phyloP scores from a whole-genome alignment of 2,797 vertebrate genomes.

The Strix occidentalis region DNA sequence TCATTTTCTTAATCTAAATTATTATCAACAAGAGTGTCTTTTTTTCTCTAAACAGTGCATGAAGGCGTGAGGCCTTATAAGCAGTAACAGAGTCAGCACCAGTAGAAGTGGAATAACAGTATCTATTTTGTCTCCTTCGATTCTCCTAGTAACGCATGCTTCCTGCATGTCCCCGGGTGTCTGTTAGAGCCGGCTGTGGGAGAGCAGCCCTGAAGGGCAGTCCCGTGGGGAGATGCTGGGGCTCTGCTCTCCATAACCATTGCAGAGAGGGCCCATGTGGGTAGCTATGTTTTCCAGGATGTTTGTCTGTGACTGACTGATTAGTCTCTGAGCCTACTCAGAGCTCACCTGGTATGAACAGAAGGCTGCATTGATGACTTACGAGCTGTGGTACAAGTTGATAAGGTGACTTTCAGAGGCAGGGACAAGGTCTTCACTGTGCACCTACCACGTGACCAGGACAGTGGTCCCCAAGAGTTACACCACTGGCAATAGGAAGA shows the following conservation, averaged over 20 bases:
- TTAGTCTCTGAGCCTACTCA: background rate
- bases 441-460: too few relatives aligned
- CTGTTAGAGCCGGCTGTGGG: background rate
- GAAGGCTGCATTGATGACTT: background rate
- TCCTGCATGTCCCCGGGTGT: background rate
- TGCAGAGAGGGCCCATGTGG: background rate
- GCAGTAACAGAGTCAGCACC: background rate
- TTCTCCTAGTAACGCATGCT: background rate
- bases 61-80: background rate
- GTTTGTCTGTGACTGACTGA: background rate
- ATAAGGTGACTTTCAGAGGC: background rate
- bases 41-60: background rate
- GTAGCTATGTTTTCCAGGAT: background rate
- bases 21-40: background rate
- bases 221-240: background rate
- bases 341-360: background rate
- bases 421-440: background rate
- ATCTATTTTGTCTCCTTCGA: background rate
- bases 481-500: background rate
- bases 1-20: background rate
- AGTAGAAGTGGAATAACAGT: background rate
- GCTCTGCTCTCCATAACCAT: background rate
- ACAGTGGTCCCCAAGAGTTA: fast-evolving
- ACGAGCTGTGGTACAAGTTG: background rate
- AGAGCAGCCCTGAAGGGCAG: background rate